These are phyloP conservation scores for Eurosta solidaginis DNA, from an alignment of 1,140 invertebrate species.

Conservation along the genomic window DNA sequence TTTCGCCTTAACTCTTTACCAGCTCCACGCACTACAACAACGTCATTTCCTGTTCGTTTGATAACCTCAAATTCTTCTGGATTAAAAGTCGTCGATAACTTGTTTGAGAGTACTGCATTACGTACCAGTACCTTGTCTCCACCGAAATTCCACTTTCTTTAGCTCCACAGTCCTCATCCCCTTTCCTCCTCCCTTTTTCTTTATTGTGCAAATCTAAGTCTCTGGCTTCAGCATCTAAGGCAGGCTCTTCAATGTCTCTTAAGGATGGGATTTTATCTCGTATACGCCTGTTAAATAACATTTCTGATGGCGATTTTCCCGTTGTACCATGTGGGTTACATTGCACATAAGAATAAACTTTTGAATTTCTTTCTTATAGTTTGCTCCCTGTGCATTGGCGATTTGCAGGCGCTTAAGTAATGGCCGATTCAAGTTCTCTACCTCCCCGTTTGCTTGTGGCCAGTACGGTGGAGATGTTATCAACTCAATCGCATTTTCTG, in stretches of 20 bases:
- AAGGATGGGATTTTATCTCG: too few species aligned
- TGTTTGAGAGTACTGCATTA: not conserved
- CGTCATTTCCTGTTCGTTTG: not conserved
- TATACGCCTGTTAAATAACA: too few species aligned
- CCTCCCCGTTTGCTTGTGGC: constrained; percentile 20
- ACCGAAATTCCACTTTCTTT: too few species aligned
- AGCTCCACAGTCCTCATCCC: too few species aligned
- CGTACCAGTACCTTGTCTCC: constrained; percentile 33
- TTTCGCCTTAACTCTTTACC: not conserved
- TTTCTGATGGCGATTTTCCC: constrained; percentile 35
- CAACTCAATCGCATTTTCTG: not conserved
- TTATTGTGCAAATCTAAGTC: too few species aligned
- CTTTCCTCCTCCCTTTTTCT: too few species aligned
- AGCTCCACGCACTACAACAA: not conserved
- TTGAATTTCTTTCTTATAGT: constrained; percentile 37
- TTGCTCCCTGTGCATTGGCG: too few species aligned
- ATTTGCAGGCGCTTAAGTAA: constrained; percentile 26
- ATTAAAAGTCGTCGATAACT: not conserved
- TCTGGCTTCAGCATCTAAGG: too few species aligned
- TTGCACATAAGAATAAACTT: constrained; percentile 37
- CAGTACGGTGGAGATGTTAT: constrained; percentile 10
- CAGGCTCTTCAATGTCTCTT: too few species aligned
- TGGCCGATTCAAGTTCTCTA: constrained; percentile 12
- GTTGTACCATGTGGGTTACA: constrained; percentile 41
- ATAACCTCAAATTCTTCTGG: too few species aligned